Conservation (phyloP, 2,888 invertebrate genomes). For the Drosophila putrida region DNA sequence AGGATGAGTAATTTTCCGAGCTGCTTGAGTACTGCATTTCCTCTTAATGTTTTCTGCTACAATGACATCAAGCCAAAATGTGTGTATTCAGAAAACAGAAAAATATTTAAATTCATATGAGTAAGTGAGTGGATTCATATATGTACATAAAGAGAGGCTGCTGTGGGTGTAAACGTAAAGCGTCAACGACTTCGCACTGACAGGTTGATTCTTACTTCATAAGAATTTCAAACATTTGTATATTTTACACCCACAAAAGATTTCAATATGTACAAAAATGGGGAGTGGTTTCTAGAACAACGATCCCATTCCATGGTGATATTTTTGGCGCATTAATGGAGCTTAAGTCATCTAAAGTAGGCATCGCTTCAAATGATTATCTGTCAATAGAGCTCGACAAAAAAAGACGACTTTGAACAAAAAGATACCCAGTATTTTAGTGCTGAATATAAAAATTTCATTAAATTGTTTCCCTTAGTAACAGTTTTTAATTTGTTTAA, state of each 20-base stretch:
- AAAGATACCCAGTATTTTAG: slow-evolving; percentile 8
- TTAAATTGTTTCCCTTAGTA: neutral
- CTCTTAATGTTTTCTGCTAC: slow-evolving; percentile 67
- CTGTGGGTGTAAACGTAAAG: slow-evolving; percentile 47
- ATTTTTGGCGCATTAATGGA: slow-evolving; percentile 70
- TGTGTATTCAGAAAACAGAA: slow-evolving; percentile 25
- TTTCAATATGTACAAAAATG: slow-evolving; percentile 64
- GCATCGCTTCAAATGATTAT: slow-evolving; percentile 59
- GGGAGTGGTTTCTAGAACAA: slow-evolving; percentile 45
- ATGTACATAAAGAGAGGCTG: slow-evolving; percentile 14
- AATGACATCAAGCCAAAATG: slow-evolving; percentile 56
- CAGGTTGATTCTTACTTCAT: slow-evolving; percentile 68
- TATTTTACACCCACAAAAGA: slow-evolving; percentile 48
- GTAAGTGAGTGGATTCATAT: slow-evolving; percentile 40
- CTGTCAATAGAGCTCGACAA: slow-evolving; percentile 32
- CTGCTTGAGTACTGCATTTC: slow-evolving; percentile 83
- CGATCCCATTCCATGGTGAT: slow-evolving; percentile 58
- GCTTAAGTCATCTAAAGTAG: slow-evolving; percentile 68
- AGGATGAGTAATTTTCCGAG: slow-evolving; percentile 83
- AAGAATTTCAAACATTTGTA: slow-evolving; percentile 70
- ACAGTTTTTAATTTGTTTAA: slow-evolving; percentile 8
- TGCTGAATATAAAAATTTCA: neutral
- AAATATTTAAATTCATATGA: slow-evolving; percentile 48
- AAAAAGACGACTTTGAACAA: neutral
- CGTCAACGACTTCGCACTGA: slow-evolving; percentile 55